These are phyloP conservation scores for Promerops cafer DNA, from an alignment of 2,113 vertebrate genomes.

Conservation along the genomic window DNA sequence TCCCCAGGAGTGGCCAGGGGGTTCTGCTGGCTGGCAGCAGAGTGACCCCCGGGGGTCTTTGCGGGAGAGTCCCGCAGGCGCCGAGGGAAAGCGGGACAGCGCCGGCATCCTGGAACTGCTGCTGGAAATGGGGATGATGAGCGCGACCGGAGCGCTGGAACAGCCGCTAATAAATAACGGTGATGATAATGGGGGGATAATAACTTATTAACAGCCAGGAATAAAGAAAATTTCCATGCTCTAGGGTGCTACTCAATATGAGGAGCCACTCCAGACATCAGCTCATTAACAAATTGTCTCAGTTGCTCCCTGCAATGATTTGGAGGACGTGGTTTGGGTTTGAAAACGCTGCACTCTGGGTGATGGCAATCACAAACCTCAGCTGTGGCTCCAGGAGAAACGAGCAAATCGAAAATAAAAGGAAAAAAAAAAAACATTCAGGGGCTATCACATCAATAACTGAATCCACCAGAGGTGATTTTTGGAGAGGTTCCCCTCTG, in stretches of 20 bases:
- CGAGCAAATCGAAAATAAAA: not conserved
- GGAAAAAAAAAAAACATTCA: not conserved
- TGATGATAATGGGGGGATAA: not conserved
- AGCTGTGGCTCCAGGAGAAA: not conserved
- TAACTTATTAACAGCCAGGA: not conserved
- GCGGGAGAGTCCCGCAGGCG: not conserved
- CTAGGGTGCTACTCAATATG: not conserved
- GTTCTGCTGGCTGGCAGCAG: not conserved
- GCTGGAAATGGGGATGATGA: not conserved
- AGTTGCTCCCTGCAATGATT: not conserved
- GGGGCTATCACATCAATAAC: not conserved
- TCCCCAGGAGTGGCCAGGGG: not conserved
- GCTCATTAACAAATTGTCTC: not conserved
- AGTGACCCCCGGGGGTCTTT: not conserved
- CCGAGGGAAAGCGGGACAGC: fast-evolving
- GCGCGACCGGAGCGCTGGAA: not conserved
- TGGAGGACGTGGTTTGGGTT: not conserved
- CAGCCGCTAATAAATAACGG: not conserved
- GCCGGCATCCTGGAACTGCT: fast-evolving
- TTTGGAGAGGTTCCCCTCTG: not conserved
- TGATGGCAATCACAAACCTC: not conserved
- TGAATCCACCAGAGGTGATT: not conserved
- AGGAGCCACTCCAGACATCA: not conserved
- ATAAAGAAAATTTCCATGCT: not conserved
- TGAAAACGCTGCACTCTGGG: fast-evolving